Conservation (phyloP, 2,113 vertebrate genomes). For the Platichthys flesus region DNA sequence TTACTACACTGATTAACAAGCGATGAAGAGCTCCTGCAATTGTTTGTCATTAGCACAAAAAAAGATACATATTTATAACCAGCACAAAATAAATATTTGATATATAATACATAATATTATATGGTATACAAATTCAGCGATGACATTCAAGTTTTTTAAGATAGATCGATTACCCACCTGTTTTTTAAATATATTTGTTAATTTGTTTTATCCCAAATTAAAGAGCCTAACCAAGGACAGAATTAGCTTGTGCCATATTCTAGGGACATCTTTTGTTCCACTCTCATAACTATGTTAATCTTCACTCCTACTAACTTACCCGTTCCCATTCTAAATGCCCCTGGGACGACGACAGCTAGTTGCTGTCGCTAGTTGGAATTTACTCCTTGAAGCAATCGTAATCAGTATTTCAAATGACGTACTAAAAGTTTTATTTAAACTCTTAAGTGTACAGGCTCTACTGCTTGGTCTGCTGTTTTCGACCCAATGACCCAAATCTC, state of each 20-base stretch:
- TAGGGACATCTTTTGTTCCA: too few relatives aligned
- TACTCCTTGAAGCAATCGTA: background rate
- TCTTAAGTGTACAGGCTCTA: background rate
- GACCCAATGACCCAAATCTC: slow-evolving; percentile 25
- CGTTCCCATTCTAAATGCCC: slow-evolving; percentile 18
- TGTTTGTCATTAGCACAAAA: background rate
- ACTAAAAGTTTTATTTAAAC: slow-evolving; percentile 7
- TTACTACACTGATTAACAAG: slow-evolving; percentile 20
- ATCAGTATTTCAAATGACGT: background rate
- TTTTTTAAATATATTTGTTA: background rate
- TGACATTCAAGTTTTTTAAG: too few relatives aligned
- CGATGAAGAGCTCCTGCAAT: slow-evolving; percentile 1
- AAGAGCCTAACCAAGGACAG: background rate
- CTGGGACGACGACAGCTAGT: too few relatives aligned
- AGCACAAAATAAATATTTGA: background rate
- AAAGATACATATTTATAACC: too few relatives aligned
- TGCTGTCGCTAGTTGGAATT: too few relatives aligned
- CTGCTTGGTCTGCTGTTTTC: slow-evolving; percentile 9
- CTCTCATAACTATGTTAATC: too few relatives aligned
- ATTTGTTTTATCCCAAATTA: background rate
- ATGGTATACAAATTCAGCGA: too few relatives aligned
- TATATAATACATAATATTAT: background rate
- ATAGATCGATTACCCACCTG: too few relatives aligned
- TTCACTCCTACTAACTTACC: slow-evolving; percentile 20
- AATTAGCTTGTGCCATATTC: background rate